Conservation (phyloP, 2,888 invertebrate genomes). For the Heliconius aoede region DNA sequence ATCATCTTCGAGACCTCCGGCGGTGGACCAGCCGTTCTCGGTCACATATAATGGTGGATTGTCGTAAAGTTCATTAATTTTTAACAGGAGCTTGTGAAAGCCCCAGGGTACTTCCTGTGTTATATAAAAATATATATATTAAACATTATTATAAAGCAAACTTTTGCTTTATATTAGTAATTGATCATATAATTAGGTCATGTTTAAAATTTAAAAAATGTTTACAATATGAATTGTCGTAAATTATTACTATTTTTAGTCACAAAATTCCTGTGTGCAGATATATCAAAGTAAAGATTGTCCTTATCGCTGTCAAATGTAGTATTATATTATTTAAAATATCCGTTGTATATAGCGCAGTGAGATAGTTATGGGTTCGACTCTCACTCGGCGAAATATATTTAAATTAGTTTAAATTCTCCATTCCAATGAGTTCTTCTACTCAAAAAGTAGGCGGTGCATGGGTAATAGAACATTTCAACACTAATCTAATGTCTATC, state of each 20-base stretch:
- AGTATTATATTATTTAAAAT: neutral
- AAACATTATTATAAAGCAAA: neutral
- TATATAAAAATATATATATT: conserved; percentile 32
- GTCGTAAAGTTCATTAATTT: conserved; percentile 75
- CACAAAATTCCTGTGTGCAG: neutral
- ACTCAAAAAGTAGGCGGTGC: too few species aligned
- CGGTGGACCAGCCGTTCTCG: conserved; percentile 85
- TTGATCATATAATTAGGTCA: too few species aligned
- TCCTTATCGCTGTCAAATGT: neutral
- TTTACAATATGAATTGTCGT: too few species aligned
- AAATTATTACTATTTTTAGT: too few species aligned
- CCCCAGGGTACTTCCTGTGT: conserved; percentile 84
- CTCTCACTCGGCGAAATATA: too few species aligned
- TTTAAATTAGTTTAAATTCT: too few species aligned
- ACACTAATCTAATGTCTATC: neutral
- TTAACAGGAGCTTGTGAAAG: conserved; percentile 81
- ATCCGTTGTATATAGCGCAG: too few species aligned
- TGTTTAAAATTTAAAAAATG: too few species aligned
- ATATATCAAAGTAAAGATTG: neutral
- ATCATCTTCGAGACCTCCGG: conserved; percentile 74
- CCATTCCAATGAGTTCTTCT: too few species aligned
- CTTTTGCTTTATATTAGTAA: neutral
- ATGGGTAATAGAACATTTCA: neutral
- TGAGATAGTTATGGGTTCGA: too few species aligned
- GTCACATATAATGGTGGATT: conserved; percentile 84